Evolutionary conservation across 2,888 invertebrate genomes (phyloP).

Genomic region (Dilophus febrilis): DNA sequence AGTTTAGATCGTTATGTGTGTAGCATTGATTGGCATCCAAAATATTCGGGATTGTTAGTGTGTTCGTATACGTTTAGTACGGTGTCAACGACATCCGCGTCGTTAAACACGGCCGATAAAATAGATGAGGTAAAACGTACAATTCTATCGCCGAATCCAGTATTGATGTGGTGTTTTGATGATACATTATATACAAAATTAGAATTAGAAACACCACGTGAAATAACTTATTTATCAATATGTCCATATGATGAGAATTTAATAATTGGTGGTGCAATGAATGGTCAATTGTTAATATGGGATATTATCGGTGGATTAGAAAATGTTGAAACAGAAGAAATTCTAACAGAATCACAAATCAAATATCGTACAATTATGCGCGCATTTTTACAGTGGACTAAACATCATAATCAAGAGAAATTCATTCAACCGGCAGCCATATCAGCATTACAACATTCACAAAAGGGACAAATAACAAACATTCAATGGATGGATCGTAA

Average conservation of each 20-base stretch:
- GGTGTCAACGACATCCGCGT: slow-evolving; percentile 31
- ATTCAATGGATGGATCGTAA: slow-evolving; percentile 53
- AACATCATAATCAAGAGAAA: slow-evolving; percentile 38
- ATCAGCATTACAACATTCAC: slow-evolving; percentile 43
- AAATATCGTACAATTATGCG: slow-evolving; percentile 43
- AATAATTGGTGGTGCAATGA: slow-evolving; percentile 51
- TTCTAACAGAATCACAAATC: slow-evolving; percentile 42
- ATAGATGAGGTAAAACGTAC: slow-evolving; percentile 36
- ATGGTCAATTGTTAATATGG: slow-evolving; percentile 57
- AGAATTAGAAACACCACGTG: slow-evolving; percentile 46
- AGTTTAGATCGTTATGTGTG: slow-evolving; percentile 50
- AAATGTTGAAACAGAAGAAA: slow-evolving; percentile 41
- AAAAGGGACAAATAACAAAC: slow-evolving; percentile 41
- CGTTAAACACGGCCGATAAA: slow-evolving; percentile 27
- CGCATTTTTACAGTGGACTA: slow-evolving; percentile 51
- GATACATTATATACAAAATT: slow-evolving; percentile 53
- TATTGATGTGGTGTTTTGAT: slow-evolving; percentile 57
- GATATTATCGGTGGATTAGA: slow-evolving; percentile 45
- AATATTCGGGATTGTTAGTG: slow-evolving; percentile 49
- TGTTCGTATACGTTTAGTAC: slow-evolving; percentile 46
- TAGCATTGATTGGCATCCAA: slow-evolving; percentile 50
- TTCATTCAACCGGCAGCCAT: slow-evolving; percentile 41
- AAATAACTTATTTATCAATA: slow-evolving; percentile 45
- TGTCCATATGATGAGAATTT: slow-evolving; percentile 52
- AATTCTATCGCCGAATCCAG: slow-evolving; percentile 43